Evolutionary conservation across 2,888 invertebrate genomes (phyloP).

Genomic region (Drosophila aldrichi): DNA sequence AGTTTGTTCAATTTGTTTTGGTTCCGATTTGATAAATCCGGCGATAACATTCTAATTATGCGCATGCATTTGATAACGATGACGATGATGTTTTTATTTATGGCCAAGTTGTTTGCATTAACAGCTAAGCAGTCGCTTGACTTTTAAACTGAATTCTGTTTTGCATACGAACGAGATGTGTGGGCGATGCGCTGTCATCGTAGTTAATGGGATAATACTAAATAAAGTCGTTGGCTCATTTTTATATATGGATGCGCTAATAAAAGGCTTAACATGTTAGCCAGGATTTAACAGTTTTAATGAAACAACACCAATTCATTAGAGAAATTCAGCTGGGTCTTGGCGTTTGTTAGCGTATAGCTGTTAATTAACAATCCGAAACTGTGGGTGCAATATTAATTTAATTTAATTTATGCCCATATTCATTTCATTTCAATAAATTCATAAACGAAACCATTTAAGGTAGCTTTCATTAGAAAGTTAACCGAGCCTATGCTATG

Average conservation of each 20-base stretch:
- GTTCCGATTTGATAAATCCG: conserved; percentile 31
- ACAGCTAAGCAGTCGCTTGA: conserved; percentile 27
- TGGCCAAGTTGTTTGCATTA: conserved; percentile 30
- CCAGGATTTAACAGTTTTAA: conserved; percentile 6
- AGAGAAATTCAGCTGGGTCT: conserved; percentile 8
- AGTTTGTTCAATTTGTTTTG: conserved; percentile 62
- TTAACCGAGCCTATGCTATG: background rate
- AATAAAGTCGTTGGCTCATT: conserved; percentile 43
- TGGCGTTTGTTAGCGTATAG: conserved; percentile 15
- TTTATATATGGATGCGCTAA: conserved; percentile 3
- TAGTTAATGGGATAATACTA: conserved; percentile 30
- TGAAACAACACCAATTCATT: conserved; percentile 17
- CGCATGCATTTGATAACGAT: conserved; percentile 36
- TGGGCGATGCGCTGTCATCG: conserved; percentile 33
- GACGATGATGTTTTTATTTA: conserved; percentile 60
- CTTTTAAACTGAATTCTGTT: conserved; percentile 46
- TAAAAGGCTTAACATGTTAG: conserved; percentile 16
- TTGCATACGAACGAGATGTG: conserved; percentile 11
- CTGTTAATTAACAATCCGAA: conserved; percentile 26
- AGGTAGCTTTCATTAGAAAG: background rate
- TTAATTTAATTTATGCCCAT: background rate
- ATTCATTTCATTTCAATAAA: background rate
- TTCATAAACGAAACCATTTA: background rate
- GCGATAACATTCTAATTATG: conserved; percentile 68
- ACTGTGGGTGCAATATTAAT: conserved; percentile 22